Evolutionary conservation across 2,113 vertebrate species (phyloP), one percentile per base, ranked within the genome.

Genomic region (Bubo bubo): DNA sequence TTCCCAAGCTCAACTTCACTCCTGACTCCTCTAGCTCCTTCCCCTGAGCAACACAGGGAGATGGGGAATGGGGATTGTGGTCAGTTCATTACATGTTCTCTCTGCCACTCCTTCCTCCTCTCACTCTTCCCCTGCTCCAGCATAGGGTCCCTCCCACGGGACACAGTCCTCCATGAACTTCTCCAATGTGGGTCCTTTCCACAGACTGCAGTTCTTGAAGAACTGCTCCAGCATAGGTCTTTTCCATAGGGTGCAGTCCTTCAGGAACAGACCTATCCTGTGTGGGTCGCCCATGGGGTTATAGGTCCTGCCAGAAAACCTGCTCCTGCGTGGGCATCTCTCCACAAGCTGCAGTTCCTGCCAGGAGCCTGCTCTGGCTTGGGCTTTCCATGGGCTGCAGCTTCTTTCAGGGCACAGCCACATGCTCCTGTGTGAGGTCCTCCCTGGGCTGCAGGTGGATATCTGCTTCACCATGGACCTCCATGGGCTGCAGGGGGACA

Each of bases 91-190:
- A 11, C 3, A 0, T 13, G 14, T 21, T 90, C 14, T 50, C 27
- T 62, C 63, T 34, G 26, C 17, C 14, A 6, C 6, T 87, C 12
- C 19, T 91, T 47, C 22, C 39, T 84, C 18, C 17, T 68, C 37
- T 63, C 9, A 12, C 5, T 53, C 23, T 59, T 63, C 6, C 18
- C 30, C 35, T 72, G 17, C 37, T 82, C 52, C 16, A 47, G 16
- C 3, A 4, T 53, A n/a, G 34, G 27, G 6, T 66, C 16, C 17
- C 17, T n/a, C 1, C 1, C 32, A 34, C 0, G 0, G 35, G 14
- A 49, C 15, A 71, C 10, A n/a, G 28, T 49, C 16, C 6, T 79
- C 35, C 12, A 30, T 26, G 16, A 86, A 45, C 21, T n/a, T 39
- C 10, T 41, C 13, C 21, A 66, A 3, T 4, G 1, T n/a, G 21